Conservation (phyloP, 2,888 invertebrate species). For the Chymomyza amoena region DNA sequence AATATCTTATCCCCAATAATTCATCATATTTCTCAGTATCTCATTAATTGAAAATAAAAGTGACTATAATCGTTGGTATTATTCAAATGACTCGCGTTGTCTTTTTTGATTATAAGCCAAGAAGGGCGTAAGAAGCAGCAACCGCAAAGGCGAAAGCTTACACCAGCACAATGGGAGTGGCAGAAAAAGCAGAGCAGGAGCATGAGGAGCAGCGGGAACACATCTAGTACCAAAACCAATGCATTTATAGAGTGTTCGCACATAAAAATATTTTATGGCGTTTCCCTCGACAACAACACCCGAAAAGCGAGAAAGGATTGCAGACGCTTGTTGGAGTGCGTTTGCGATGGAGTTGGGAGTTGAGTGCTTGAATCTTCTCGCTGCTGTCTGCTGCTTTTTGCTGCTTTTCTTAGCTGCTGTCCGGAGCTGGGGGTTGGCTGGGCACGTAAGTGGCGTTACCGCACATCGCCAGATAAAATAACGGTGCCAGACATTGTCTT, state of each 20-base stretch:
- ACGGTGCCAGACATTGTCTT: conserved; percentile 79
- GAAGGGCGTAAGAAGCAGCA: conserved; percentile 13
- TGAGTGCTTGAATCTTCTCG: too few relatives aligned
- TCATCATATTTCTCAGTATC: too few relatives aligned
- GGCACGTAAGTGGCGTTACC: conserved; percentile 73
- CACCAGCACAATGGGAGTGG: not conserved
- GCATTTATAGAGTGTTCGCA: conserved; percentile 72
- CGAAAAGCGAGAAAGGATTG: conserved; percentile 62
- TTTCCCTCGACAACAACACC: conserved; percentile 37
- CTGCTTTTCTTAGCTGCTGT: conserved; percentile 15
- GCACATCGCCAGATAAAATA: conserved; percentile 77
- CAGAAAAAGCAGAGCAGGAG: not conserved
- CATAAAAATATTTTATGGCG: conserved; percentile 76
- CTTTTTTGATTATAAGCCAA: not conserved
- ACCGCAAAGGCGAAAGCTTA: conserved; percentile 45
- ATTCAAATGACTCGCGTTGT: conserved; percentile 7
- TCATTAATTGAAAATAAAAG: too few relatives aligned
- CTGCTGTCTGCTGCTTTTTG: conserved; percentile 10
- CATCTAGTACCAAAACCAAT: conserved; percentile 28
- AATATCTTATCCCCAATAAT: too few relatives aligned
- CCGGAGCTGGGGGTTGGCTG: not conserved
- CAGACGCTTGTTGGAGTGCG: conserved; percentile 45
- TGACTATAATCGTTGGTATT: not conserved
- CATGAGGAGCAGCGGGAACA: conserved; percentile 1
- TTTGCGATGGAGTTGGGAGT: not conserved